phyloP scores from a whole-genome alignment of 2,113 vertebrate genomes.

The Triplophysa tibetana region DNA sequence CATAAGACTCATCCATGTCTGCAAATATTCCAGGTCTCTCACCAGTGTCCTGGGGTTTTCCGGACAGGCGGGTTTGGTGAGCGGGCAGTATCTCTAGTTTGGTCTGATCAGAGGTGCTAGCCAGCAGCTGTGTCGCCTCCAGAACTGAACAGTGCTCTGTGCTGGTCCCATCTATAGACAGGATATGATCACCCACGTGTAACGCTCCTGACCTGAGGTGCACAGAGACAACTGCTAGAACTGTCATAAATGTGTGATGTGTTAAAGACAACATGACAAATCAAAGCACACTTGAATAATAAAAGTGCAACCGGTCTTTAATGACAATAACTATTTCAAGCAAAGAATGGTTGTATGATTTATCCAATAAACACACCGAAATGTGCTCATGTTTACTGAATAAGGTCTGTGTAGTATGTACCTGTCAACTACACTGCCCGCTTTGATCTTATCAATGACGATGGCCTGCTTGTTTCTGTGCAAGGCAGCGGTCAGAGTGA shows the following conservation, averaged over 20 bases:
- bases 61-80: slow-evolving; percentile 81
- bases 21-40: slow-evolving; percentile 38
- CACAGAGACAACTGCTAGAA: slow-evolving; percentile 14
- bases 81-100: slow-evolving; percentile 88
- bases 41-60: slow-evolving; percentile 90
- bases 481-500: slow-evolving; percentile 80
- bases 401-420: slow-evolving; percentile 56
- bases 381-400: neutral
- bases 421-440: slow-evolving; percentile 96
- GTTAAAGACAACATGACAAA: neutral
- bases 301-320: too few species aligned
- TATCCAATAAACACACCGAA: neutral
- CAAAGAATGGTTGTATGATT: neutral
- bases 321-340: neutral
- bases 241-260: neutral
- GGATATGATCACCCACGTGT: slow-evolving; percentile 89
- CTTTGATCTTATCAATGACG: slow-evolving; percentile 90
- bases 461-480: slow-evolving; percentile 92
- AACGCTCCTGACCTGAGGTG: slow-evolving; percentile 84
- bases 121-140: slow-evolving; percentile 91
- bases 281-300: too few species aligned
- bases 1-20: neutral
- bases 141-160: slow-evolving; percentile 91
- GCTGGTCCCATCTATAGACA: slow-evolving; percentile 92
- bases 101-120: slow-evolving; percentile 85